phyloP scores from a whole-genome alignment of 2,113 vertebrate genomes.

The Hippocampus abdominalis region DNA sequence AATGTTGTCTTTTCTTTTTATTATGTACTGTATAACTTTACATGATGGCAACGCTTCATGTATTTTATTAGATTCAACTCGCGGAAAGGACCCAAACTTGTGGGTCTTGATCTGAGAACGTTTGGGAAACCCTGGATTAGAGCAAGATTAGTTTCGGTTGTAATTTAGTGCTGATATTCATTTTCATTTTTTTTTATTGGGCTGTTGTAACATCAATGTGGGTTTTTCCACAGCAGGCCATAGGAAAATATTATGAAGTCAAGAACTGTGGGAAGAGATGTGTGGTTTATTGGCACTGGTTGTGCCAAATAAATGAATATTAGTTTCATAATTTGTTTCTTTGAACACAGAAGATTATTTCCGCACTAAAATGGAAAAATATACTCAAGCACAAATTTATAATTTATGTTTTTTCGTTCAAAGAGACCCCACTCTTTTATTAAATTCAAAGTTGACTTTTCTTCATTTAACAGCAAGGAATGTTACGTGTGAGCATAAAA shows the following conservation, averaged over 20 bases:
- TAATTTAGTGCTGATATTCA: conserved; percentile 64
- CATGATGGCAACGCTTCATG: neutral
- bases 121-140: conserved; percentile 1
- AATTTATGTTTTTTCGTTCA: neutral
- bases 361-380: conserved; percentile 45
- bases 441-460: too few species aligned
- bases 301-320: conserved; percentile 48
- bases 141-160: conserved; percentile 43
- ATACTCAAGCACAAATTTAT: neutral
- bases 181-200: conserved; percentile 66
- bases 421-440: too few species aligned
- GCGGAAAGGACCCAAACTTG: neutral
- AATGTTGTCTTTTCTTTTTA: neutral
- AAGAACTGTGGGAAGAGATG: conserved; percentile 61
- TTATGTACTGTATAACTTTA: neutral
- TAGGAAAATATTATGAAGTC: conserved; percentile 76
- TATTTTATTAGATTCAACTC: neutral
- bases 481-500: too few species aligned
- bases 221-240: conserved; percentile 67
- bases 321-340: conserved; percentile 61
- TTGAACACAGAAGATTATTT: conserved; percentile 58
- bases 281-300: conserved; percentile 32
- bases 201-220: conserved; percentile 69
- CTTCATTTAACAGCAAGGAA: too few species aligned
- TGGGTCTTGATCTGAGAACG: neutral